Evolutionary conservation across 2,888 invertebrate genomes (phyloP), one percentile per base, ranked within the genome.

Genomic region (Pediacus dermestoides): DNA sequence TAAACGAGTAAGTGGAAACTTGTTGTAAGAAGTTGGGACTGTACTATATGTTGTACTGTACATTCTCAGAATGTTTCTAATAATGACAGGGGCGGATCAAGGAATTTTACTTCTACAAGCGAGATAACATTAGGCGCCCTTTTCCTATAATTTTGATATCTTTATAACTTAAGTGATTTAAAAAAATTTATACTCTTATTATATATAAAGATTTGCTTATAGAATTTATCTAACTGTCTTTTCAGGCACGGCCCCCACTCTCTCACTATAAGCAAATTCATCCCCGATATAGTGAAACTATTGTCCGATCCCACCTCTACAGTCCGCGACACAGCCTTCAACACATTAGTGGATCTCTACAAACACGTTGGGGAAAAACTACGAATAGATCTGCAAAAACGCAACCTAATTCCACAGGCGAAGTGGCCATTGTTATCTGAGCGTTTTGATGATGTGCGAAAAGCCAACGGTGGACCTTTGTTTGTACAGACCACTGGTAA

Each of bases 291-390:
- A 39, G 86, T 89, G 3, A 85, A 85, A 53, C 70, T 94, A 36
- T 73, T 92, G 35, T 85, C 88, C 1, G 95, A 95, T 73, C 92
- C 92, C 3, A 88, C 84, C 52, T 79, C 81, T 16, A 80, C 85
- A 30, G 94, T 95, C 3, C 73, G 95, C 10, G 94, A 95, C 65
- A 84, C 88, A 2, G 91, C 94, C 2, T 77, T 87, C 64, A 81
- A 81, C 55, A 85, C 93, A 4, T 68, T 95, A 30, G 85, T 91
- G 22, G 91, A 93, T 64, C 83, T 94, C 27, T 96, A 95, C 67
- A 80, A 88, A 61, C 92, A 94, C 70, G 91, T 93, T 35, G 92
- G 92, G 60, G 95, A 95, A 63, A 80, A 86, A 65, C 73, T 95
- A 45, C 71, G 91, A 55, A 71, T 76, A 32, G 94, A 95, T 66